A percentile compares a stretch with the other conserved stretches of the same genome.
Conservation (phyloP, 2,113 vertebrate species). For the Gadus chalcogrammus region DNA sequence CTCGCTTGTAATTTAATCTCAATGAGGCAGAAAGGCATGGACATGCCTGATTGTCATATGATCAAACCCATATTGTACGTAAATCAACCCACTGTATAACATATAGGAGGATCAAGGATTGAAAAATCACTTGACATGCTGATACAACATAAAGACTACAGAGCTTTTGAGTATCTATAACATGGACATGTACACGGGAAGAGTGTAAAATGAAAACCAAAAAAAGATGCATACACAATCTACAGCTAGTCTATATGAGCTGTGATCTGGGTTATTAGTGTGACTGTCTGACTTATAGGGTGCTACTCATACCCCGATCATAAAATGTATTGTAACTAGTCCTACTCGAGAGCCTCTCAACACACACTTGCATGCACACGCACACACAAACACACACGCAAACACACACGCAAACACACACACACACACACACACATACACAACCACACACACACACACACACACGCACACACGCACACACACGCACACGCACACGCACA, state of each 20-base stretch:
- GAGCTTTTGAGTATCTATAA: not conserved
- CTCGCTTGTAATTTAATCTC: conserved; percentile 32
- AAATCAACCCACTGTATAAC: conserved; percentile 14
- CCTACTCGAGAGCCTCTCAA: conserved; percentile 18
- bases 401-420: no score
- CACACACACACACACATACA: no score
- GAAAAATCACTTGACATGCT: conserved; percentile 23
- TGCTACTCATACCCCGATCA: conserved; percentile 22
- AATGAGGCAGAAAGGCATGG: conserved; percentile 33
- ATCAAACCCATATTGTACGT: conserved; percentile 27
- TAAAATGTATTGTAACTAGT: conserved; percentile 2
- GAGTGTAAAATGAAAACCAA: not conserved
- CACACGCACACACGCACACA: no score
- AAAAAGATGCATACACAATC: not conserved
- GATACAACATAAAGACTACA: not conserved
- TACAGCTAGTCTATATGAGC: conserved; percentile 9
- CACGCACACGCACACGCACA: no score
- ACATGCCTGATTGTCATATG: conserved; percentile 29
- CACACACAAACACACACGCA: no score
- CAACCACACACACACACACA: no score
- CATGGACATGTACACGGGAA: not conserved
- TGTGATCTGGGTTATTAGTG: conserved; percentile 1
- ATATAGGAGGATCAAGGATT: conserved; percentile 12
- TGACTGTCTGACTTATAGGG: conserved; percentile 2
- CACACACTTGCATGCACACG: no score